Evolutionary conservation across 92 coral and sea anemone species (phyloP).

Genomic region (Metridium senile): DNA sequence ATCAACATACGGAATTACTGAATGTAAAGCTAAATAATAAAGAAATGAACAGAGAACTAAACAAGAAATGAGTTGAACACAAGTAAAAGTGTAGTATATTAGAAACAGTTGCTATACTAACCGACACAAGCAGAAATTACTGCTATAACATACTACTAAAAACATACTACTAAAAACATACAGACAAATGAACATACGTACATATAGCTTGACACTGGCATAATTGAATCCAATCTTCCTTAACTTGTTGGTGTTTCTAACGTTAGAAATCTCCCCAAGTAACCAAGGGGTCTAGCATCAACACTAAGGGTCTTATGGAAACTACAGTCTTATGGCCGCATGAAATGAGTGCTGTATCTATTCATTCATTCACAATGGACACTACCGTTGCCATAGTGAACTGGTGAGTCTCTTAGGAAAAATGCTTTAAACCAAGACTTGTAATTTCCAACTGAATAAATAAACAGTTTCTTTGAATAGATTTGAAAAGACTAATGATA

Average conservation of each 20-base stretch:
- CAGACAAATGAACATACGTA: constrained; percentile 24
- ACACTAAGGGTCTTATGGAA: too few species aligned
- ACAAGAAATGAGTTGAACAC: too few species aligned
- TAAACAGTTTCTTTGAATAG: constrained; percentile 55
- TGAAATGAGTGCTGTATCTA: constrained; percentile 3
- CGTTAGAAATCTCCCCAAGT: background rate
- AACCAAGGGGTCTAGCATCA: too few species aligned
- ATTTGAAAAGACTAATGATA: constrained; percentile 60
- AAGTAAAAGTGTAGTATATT: too few species aligned
- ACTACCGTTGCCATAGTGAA: constrained; percentile 78
- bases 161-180: background rate
- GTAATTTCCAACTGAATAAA: constrained; percentile 63
- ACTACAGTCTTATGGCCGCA: too few species aligned
- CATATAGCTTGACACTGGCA: constrained; percentile 77
- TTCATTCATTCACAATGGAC: constrained; percentile 81
- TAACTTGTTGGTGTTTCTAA: background rate
- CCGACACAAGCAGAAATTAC: too few species aligned
- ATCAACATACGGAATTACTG: too few species aligned
- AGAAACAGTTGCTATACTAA: too few species aligned
- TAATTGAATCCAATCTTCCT: background rate
- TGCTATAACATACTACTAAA: background rate
- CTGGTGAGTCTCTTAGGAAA: constrained; percentile 77
- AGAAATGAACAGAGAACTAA: too few species aligned
- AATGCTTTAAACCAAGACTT: constrained; percentile 57
- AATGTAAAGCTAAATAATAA: too few species aligned